Conservation (phyloP, 2,888 invertebrate species). For the Oscheius onirici region DNA sequence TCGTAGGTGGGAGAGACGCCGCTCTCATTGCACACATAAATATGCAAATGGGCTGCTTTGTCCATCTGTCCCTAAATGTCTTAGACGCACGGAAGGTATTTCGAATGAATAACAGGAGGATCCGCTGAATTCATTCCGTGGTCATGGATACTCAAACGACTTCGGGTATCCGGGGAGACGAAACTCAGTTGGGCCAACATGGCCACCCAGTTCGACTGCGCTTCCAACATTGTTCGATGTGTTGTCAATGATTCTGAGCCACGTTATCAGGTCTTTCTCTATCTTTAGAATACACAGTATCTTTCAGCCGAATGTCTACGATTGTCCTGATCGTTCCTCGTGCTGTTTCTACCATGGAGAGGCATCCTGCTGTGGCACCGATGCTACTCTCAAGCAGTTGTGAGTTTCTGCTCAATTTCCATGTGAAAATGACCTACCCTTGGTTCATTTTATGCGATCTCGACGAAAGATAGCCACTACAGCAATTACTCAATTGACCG, state of each 20-base stretch:
- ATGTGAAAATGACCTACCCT: not conserved
- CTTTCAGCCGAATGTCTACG: constrained; percentile 28
- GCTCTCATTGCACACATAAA: constrained; percentile 34
- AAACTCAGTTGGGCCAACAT: not conserved
- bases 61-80: constrained; percentile 32
- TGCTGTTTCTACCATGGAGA: constrained; percentile 14
- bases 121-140: not conserved
- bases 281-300: not conserved
- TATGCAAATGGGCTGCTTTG: constrained; percentile 35
- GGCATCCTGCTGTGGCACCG: constrained; percentile 6
- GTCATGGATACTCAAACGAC: not conserved
- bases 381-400: not conserved
- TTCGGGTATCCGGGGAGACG: constrained; percentile 18
- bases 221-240: constrained; percentile 1
- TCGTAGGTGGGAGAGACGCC: constrained; percentile 30
- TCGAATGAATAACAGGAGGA: constrained; percentile 25
- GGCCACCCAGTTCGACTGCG: not conserved
- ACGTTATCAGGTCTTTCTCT: not conserved
- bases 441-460: not conserved
- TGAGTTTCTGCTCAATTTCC: not conserved
- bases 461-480: not conserved
- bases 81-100: constrained; percentile 30
- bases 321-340: not conserved
- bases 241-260: constrained; percentile 16
- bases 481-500: constrained; percentile 31